Base-by-base conservation (phyloP, 2,888 invertebrate genomes). In the Eristalis pertinax region DNA sequence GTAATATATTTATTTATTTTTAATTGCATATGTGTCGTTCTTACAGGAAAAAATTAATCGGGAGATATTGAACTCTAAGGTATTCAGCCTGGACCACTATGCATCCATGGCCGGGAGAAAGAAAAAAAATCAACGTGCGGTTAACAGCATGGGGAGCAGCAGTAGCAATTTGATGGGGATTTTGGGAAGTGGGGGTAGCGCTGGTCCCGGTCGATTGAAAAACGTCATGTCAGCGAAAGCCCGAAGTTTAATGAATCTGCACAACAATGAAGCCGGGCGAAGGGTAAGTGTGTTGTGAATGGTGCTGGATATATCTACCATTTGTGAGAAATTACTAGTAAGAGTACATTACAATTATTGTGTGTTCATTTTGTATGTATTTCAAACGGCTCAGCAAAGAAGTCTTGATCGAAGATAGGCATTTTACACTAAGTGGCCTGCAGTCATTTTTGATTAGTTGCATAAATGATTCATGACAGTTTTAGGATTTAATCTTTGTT, bases 251-350 rank as follows among this genome's bases (percentile, higher is more conserved):
- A 99, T 99, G 98, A 99, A 99, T 94, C 94, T 99, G 75, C 99
- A 99, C 93, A 99, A 99, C 94, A 99, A 99, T 93, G 99, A 99
- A 93, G 99, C 99, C 50, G 99, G 99, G 13, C 94, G 99, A 92
- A 95, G 98, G 95, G 99, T 99, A 94, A 95, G 95, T 93, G 65
- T 64, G 8, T 63, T 60, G 1, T 32, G 32, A 32, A 32, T 8
- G 10, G 32, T 32, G 32, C 2, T 32, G 32, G 5, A 32, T 32
- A 7, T 32, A 1, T 5, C 32, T 32, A 32, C 4, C 32, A 32
- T 32, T 4, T 32, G 32, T 32, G 32, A 32, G 32, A 32, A 32
- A 32, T 32, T 5, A 32, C 4, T 32, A 32, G 32, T 5, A 32
- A 5, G 4, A 32, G 5, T 32, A 32, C 7, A 26, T 26, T 2